Conservation (phyloP, 2,113 vertebrate genomes). For the Stictonetta naevosa region DNA sequence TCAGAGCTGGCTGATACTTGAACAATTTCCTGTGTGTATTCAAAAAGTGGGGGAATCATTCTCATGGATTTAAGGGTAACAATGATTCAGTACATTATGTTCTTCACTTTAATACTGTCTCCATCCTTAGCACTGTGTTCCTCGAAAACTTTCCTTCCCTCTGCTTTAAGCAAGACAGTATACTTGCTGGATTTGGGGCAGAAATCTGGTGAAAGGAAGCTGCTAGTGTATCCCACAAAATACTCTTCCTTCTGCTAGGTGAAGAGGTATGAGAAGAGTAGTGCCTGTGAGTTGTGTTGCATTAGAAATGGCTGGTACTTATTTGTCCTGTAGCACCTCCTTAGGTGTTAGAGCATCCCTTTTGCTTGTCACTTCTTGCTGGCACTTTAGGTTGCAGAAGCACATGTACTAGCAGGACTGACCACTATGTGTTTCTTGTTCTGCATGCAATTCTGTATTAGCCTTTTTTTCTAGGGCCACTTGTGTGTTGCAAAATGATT, state of each 20-base stretch:
- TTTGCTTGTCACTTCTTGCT: background rate
- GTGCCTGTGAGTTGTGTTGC: background rate
- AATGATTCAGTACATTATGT: fast-evolving
- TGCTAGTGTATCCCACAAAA: background rate
- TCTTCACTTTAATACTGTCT: background rate
- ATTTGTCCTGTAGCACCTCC: background rate
- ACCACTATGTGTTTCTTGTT: background rate
- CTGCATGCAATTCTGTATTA: background rate
- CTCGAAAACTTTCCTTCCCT: background rate
- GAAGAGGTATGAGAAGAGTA: background rate
- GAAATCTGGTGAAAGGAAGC: background rate
- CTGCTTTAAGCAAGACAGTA: background rate
- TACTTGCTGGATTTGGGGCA: background rate
- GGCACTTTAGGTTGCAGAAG: background rate
- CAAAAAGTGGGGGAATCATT: background rate
- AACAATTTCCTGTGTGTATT: background rate
- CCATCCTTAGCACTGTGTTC: background rate
- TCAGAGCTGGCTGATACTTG: background rate
- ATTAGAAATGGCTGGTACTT: fast-evolving
- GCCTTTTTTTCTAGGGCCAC: background rate
- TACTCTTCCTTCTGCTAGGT: background rate
- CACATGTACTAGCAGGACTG: background rate
- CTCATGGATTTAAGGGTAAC: background rate
- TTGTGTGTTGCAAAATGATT: too few relatives aligned
- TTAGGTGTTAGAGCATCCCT: background rate